These are phyloP conservation scores for Acanthurus leucopareius DNA, from an alignment of 2,797 vertebrate genomes.

Conservation along the genomic window DNA sequence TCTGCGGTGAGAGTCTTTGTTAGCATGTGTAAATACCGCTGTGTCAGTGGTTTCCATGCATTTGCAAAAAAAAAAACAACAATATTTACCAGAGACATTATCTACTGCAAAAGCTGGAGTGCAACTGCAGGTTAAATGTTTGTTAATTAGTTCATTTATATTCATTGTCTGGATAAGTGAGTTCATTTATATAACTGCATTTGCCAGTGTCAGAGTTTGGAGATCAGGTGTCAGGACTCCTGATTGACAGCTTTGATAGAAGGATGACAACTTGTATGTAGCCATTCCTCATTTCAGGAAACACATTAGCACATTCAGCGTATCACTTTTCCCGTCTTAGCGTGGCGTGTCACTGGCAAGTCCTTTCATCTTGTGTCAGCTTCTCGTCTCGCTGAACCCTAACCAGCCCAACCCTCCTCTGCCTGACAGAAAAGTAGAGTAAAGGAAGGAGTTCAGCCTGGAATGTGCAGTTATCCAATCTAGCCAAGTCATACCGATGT, in stretches of 20 bases:
- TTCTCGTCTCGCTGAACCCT: constrained; percentile 26
- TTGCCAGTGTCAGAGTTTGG: not conserved
- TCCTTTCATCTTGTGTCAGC: constrained; percentile 27
- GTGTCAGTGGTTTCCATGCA: constrained; percentile 29
- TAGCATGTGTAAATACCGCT: not conserved
- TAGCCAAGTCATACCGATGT: constrained; percentile 21
- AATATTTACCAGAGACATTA: not conserved
- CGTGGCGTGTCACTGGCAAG: not conserved
- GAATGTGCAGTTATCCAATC: constrained; percentile 46
- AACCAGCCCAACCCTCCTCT: not conserved
- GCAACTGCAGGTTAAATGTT: not conserved
- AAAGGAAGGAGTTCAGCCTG: constrained; percentile 19
- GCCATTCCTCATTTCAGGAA: constrained; percentile 18
- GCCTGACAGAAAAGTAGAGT: constrained; percentile 8
- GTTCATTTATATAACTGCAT: not conserved
- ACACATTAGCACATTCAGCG: constrained; percentile 17
- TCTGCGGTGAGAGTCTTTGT: not conserved
- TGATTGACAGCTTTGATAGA: constrained; percentile 23
- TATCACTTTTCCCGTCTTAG: constrained; percentile 5
- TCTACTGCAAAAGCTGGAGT: not conserved
- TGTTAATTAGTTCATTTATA: no score
- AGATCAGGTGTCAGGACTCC: not conserved
- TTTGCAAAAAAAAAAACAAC: constrained; percentile 14
- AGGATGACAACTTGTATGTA: not conserved
- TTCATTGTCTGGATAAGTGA: no score